These are phyloP conservation scores for Lagopus muta DNA, from an alignment of 2,113 vertebrate genomes.

Conservation along the genomic window DNA sequence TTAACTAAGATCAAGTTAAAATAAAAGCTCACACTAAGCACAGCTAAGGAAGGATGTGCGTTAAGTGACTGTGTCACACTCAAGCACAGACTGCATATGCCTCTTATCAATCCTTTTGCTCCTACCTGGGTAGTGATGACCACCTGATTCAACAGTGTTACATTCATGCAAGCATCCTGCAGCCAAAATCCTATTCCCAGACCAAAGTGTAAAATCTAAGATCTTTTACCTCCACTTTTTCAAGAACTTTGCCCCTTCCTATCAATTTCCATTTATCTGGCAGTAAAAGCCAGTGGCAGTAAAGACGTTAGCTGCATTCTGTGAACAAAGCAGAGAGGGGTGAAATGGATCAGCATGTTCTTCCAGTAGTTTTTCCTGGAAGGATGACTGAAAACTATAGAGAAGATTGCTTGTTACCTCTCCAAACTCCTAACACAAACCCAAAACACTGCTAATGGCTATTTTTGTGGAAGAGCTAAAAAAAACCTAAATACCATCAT, in stretches of 20 bases:
- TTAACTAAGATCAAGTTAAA: neutral
- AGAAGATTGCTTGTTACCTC: neutral
- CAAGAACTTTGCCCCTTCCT: neutral
- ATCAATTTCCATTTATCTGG: neutral
- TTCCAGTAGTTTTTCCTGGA: neutral
- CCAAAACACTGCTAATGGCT: neutral
- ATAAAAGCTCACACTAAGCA: neutral
- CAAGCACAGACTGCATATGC: neutral
- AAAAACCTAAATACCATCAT: neutral
- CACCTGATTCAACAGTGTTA: neutral
- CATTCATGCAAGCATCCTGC: neutral
- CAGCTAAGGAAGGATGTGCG: neutral
- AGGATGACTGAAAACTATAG: neutral
- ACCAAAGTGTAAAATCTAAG: neutral
- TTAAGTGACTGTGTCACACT: neutral
- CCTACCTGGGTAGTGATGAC: neutral
- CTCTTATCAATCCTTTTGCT: neutral
- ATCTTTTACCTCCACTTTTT: neutral
- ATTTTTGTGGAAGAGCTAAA: neutral
- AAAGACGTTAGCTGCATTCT: neutral
- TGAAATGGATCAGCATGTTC: neutral
- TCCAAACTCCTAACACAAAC: neutral
- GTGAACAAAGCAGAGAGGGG: fast-evolving
- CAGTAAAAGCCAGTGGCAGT: neutral
- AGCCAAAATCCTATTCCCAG: neutral